These are phyloP conservation scores for Limenitis arthemis DNA, from an alignment of 2,888 invertebrate genomes.

Conservation along the genomic window DNA sequence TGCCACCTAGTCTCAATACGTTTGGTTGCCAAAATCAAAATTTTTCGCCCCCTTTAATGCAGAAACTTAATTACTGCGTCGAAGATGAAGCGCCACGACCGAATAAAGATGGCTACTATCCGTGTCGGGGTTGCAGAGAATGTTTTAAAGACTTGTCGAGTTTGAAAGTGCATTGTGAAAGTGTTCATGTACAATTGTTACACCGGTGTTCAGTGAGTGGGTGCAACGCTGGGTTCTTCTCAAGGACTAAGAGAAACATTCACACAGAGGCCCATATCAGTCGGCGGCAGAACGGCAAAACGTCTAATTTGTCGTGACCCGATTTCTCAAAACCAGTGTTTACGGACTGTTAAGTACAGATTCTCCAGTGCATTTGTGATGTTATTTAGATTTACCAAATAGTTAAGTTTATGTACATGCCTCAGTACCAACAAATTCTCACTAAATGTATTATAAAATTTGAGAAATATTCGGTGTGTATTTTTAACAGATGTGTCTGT, in stretches of 20 bases:
- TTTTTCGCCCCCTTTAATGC: constrained; percentile 46
- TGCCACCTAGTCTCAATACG: constrained; percentile 58
- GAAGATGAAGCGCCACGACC: constrained; percentile 78
- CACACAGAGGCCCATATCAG: constrained; percentile 78
- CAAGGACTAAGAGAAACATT: constrained; percentile 82
- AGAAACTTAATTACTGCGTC: constrained; percentile 72
- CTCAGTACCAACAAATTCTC: constrained; percentile 46
- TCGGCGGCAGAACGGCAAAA: constrained; percentile 46
- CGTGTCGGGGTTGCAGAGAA: constrained; percentile 80
- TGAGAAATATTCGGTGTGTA: constrained; percentile 10
- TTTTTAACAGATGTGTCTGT: constrained; percentile 9
- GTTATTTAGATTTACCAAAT: constrained; percentile 54
- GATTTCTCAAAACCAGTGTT: constrained; percentile 24
- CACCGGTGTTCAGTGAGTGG: constrained; percentile 83
- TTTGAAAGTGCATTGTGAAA: constrained; percentile 82
- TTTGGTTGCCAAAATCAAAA: constrained; percentile 53
- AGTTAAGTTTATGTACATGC: constrained; percentile 26
- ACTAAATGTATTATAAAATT: constrained; percentile 10
- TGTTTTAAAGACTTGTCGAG: constrained; percentile 74
- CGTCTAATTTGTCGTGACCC: constrained; percentile 49
- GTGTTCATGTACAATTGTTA: constrained; percentile 76
- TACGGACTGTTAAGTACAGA: constrained; percentile 16
- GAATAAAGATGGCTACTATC: constrained; percentile 76
- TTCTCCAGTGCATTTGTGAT: constrained; percentile 61
- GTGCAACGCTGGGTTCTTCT: constrained; percentile 84